A percentile compares a stretch with the other conserved stretches of the same genome.
phyloP scores from a whole-genome alignment of 1,140 invertebrate species.

The Hyposmocoma kahamanoa region DNA sequence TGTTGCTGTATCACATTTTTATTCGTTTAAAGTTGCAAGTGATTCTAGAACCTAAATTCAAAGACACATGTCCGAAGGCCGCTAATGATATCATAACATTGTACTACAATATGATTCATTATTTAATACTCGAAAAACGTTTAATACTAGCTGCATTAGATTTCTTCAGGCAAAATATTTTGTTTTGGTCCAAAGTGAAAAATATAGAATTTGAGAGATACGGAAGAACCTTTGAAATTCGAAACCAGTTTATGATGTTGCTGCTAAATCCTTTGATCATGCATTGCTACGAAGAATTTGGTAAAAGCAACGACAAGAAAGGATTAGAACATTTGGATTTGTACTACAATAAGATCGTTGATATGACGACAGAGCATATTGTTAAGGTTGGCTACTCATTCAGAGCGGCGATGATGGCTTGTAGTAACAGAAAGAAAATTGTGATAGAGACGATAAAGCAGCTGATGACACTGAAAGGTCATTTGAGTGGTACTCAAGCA shows the following conservation, averaged over 20 bases:
- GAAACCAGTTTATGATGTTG: constrained; percentile 14
- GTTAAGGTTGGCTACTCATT: constrained; percentile 10
- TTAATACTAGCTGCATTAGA: constrained; percentile 7
- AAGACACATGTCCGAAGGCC: not conserved
- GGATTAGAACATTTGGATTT: constrained; percentile 4
- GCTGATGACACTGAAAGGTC: constrained; percentile 13
- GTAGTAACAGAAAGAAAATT: constrained; percentile 8
- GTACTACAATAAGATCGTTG: constrained; percentile 9
- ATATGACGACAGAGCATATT: constrained; percentile 17
- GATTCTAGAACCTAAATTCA: not conserved
- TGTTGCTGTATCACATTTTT: not conserved
- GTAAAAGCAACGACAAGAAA: no score
- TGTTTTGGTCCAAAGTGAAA: constrained; percentile 20
- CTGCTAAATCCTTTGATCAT: constrained; percentile 13
- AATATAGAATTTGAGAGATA: constrained; percentile 17
- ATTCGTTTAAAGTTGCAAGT: not conserved
- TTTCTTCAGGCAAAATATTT: constrained; percentile 10
- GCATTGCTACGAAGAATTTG: not conserved
- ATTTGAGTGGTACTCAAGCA: constrained; percentile 16
- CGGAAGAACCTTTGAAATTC: constrained; percentile 14
- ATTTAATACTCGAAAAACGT: constrained; percentile 11
- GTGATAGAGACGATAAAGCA: constrained; percentile 13
- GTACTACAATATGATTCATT: constrained; percentile 14
- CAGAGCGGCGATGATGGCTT: constrained; percentile 8
- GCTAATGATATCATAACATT: not conserved